A percentile compares a stretch with the other conserved stretches of the same genome.
phyloP scores from a whole-genome alignment of 1,140 invertebrate genomes.

The Neodiprion lecontei region DNA sequence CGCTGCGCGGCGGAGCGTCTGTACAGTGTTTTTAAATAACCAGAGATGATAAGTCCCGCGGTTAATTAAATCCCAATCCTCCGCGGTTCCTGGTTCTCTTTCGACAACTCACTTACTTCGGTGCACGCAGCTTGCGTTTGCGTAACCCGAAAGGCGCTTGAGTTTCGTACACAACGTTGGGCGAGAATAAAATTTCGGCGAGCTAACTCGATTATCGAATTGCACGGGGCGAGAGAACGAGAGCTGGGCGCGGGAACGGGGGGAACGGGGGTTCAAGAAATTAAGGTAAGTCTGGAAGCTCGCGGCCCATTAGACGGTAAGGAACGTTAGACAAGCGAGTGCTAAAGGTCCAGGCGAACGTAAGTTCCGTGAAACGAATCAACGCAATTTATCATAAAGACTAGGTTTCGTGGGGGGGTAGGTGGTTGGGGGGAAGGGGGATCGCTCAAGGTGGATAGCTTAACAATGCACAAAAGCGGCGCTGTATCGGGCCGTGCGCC shows the following conservation, averaged over 20 bases:
- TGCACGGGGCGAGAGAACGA: too few relatives aligned
- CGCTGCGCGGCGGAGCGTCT: background rate
- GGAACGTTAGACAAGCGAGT: background rate
- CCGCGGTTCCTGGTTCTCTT: too few relatives aligned
- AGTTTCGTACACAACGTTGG: background rate
- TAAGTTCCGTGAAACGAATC: constrained; percentile 3
- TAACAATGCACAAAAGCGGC: constrained; percentile 61
- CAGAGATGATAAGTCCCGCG: background rate
- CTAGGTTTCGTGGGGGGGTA: constrained; percentile 51
- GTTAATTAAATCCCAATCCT: constrained; percentile 3
- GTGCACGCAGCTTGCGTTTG: too few relatives aligned
- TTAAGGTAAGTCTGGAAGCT: background rate
- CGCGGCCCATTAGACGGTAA: background rate
- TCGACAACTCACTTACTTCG: too few relatives aligned
- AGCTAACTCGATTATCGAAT: too few relatives aligned
- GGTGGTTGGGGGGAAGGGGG: constrained; percentile 16
- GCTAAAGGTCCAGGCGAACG: too few relatives aligned
- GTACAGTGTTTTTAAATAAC: background rate
- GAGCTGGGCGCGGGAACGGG: too few relatives aligned
- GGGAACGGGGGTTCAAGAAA: background rate
- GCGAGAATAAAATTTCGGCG: background rate
- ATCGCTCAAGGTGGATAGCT: constrained; percentile 60
- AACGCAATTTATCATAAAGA: constrained; percentile 54
- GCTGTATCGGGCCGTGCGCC: constrained; percentile 55
- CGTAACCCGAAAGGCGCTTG: too few relatives aligned